These are phyloP conservation scores for Thalassophryne amazonica DNA, from an alignment of 2,797 vertebrate genomes.

Conservation along the genomic window DNA sequence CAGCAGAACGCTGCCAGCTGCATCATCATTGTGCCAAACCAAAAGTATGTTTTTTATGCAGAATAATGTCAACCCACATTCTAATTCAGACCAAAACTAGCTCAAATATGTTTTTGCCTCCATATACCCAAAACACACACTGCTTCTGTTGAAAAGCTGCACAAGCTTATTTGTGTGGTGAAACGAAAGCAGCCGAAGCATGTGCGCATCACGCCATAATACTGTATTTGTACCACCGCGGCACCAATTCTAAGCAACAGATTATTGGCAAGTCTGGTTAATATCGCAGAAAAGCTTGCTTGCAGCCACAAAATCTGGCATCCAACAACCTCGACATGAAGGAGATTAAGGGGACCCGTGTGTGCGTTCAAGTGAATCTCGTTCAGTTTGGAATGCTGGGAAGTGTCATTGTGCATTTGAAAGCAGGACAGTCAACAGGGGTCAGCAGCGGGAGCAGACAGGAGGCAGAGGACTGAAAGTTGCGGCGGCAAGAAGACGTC, in stretches of 20 bases:
- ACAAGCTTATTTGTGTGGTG: conserved; percentile 28
- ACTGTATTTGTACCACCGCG: neutral
- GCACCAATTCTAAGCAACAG: conserved; percentile 6
- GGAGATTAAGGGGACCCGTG: conserved; percentile 21
- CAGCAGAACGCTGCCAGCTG: neutral
- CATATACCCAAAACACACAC: conserved; percentile 30
- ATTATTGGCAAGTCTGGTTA: conserved; percentile 6
- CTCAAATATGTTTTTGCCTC: conserved; percentile 48
- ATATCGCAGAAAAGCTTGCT: conserved; percentile 2
- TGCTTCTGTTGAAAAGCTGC: conserved; percentile 29
- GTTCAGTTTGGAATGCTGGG: conserved; percentile 11
- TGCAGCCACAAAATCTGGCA: neutral
- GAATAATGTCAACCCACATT: conserved; percentile 57
- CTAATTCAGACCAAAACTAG: conserved; percentile 58
- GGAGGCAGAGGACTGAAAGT: neutral
- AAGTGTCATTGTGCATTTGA: conserved; percentile 33
- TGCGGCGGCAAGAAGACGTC: neutral
- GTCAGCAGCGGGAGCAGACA: conserved; percentile 7
- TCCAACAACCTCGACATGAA: conserved; percentile 22
- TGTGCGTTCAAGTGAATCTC: neutral
- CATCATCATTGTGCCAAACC: conserved; percentile 40
- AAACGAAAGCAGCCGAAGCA: conserved; percentile 15
- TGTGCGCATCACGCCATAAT: conserved; percentile 9
- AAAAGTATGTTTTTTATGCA: conserved; percentile 37
- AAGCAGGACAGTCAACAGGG: conserved; percentile 25